A percentile compares a stretch with the other conserved stretches of the same genome.
These are phyloP conservation scores for Eptesicus fuscus DNA, from an alignment of 2,113 vertebrate genomes.

Conservation along the genomic window DNA sequence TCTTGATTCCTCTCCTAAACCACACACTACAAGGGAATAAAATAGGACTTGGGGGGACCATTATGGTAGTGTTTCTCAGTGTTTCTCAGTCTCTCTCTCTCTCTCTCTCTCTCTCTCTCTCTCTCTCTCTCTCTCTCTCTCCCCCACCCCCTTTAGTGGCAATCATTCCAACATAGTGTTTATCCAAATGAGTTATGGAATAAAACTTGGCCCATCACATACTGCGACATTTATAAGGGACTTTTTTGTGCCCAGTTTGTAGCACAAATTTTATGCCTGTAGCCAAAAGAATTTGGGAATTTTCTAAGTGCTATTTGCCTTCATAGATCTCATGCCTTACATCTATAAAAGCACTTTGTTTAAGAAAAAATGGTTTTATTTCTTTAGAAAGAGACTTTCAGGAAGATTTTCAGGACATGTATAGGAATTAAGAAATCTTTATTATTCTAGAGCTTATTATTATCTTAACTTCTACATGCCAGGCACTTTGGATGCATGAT, in stretches of 20 bases:
- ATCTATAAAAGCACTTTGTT: constrained; percentile 19
- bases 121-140: neutral
- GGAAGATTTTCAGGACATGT: neutral
- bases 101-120: neutral
- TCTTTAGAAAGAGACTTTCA: constrained; percentile 33
- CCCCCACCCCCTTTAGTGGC: neutral
- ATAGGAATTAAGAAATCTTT: neutral
- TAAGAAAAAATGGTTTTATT: neutral
- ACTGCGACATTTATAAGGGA: constrained; percentile 15
- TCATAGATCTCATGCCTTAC: neutral
- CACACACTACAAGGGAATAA: neutral
- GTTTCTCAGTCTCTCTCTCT: neutral
- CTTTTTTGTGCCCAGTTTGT: neutral
- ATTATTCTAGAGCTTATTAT: constrained; percentile 26
- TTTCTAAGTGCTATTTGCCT: constrained; percentile 19
- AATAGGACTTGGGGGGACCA: neutral
- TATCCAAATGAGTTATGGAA: constrained; percentile 20
- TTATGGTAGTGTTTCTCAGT: neutral
- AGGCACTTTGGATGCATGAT: neutral
- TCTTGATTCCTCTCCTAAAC: neutral
- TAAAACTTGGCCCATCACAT: neutral
- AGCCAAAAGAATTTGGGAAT: constrained; percentile 27
- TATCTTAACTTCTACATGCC: neutral
- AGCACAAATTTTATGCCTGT: neutral
- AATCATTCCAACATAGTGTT: neutral